phyloP scores from a whole-genome alignment of 2,888 invertebrate genomes.

The Bombyx huttoni region DNA sequence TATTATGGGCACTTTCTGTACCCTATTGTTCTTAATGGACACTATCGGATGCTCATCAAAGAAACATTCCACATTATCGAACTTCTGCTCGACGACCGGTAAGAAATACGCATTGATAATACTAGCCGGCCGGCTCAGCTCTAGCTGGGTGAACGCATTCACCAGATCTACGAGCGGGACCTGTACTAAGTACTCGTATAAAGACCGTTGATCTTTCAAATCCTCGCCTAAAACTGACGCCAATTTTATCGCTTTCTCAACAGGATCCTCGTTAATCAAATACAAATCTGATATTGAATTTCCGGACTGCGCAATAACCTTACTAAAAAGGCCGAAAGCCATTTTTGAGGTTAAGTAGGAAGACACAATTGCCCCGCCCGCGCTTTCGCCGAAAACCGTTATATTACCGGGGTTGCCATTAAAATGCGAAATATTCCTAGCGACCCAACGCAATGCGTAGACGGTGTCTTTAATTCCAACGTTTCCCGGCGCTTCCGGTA shows the following conservation, averaged over 20 bases:
- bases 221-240: slow-evolving; percentile 32
- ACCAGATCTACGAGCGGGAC: slow-evolving; percentile 37
- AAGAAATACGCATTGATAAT: slow-evolving; percentile 31
- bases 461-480: slow-evolving; percentile 46
- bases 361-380: slow-evolving; percentile 32
- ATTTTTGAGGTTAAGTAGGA: slow-evolving; percentile 39
- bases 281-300: slow-evolving; percentile 37
- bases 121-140: slow-evolving; percentile 23
- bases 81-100: slow-evolving; percentile 43
- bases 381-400: slow-evolving; percentile 51
- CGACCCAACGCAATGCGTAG: slow-evolving; percentile 51
- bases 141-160: slow-evolving; percentile 25
- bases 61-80: slow-evolving; percentile 32
- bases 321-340: slow-evolving; percentile 35
- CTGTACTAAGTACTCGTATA: slow-evolving; percentile 31
- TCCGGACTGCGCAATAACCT: slow-evolving; percentile 45
- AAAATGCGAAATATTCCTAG: slow-evolving; percentile 37
- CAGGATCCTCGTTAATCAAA: slow-evolving; percentile 33
- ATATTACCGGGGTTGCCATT: slow-evolving; percentile 45
- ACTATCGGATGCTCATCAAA: slow-evolving; percentile 33
- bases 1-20: slow-evolving; percentile 35
- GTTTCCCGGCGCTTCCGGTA: slow-evolving; percentile 51
- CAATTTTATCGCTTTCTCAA: slow-evolving; percentile 31
- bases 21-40: slow-evolving; percentile 24
- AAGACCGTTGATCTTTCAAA: slow-evolving; percentile 15